Base-by-base conservation (phyloP, 2,888 invertebrate genomes). In the Lagria hirta region DNA sequence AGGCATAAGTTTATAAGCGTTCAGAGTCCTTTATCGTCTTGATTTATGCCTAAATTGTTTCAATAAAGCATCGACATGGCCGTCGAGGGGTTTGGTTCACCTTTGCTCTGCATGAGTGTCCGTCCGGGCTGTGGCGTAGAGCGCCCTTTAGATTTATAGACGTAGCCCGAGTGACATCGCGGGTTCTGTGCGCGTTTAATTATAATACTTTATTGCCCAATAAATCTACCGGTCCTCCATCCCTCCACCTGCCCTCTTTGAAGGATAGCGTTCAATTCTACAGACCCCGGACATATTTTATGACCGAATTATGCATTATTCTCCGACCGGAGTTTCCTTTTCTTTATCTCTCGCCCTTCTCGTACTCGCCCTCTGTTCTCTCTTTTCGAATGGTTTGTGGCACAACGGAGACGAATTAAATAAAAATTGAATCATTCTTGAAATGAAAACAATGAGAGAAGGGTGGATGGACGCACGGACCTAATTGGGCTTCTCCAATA, bases 201-300 rank as follows among this genome's bases (percentile, higher is more conserved):
- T 83, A 83, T 82, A 82, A 83, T 83, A 82, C 82, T 83, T 82
- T 82, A 83, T 82, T 81, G 82, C 79, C 79, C 81, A 79, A 82
- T 83, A 82, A 83, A 83, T 83, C 82, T 82, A 74, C 62, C 66
- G 64, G 73, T 60, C 59, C 60, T 65, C 62, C 71, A 73, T 32
- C 73, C 72, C 73, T 75, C 72, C 69, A 54, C 66, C 60, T 54
- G 57, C 63, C 61, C 60, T 66, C 71, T 73, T 73, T 74, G 74
- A 74, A 71, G 73, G 80, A 80, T 80, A 80, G 79, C 80, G 79
- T 79, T 81, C 81, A 79, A 80, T 81, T 80, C 80, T 76, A 74
- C 75, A 74, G 72, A 72, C 71, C 72, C 78, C 74, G n/a, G 78
- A 72, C 72, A 79, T 80, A 79, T 79, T 80, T 81, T 80, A 80